These are phyloP conservation scores for Bradypus variegatus DNA, from an alignment of 2,797 vertebrate genomes.

Conservation along the genomic window DNA sequence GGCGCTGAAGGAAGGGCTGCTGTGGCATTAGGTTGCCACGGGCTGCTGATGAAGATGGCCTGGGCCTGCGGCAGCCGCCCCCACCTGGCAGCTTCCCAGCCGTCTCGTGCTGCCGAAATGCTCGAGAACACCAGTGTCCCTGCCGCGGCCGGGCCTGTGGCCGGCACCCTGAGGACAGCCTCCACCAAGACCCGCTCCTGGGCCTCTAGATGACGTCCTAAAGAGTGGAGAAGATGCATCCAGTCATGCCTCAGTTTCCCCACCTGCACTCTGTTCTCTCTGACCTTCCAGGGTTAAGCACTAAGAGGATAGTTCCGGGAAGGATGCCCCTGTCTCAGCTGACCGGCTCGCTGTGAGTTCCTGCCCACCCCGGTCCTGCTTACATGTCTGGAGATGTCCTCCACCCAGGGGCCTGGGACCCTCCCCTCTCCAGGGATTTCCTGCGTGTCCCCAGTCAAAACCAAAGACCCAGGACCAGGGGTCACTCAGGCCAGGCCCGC, in stretches of 20 bases:
- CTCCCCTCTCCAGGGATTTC: too few species aligned
- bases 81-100: conserved; percentile 46
- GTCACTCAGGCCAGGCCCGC: background rate
- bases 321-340: too few species aligned
- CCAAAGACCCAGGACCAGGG: background rate
- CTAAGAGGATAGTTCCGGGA: fast-evolving
- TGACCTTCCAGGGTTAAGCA: fast-evolving
- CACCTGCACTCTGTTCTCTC: background rate
- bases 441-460: background rate
- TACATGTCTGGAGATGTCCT: background rate
- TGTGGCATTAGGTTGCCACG: conserved; percentile 67
- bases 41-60: conserved; percentile 71
- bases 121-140: conserved; percentile 29
- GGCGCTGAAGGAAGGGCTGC: conserved; percentile 72
- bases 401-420: background rate
- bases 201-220: background rate
- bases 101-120: conserved; percentile 59
- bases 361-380: background rate
- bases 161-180: background rate
- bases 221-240: background rate
- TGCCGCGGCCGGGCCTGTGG: background rate
- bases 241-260: background rate
- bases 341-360: background rate
- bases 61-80: conserved; percentile 65
- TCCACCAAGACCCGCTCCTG: background rate